phyloP scores from a whole-genome alignment of 2,797 vertebrate genomes.

The Masticophis lateralis region DNA sequence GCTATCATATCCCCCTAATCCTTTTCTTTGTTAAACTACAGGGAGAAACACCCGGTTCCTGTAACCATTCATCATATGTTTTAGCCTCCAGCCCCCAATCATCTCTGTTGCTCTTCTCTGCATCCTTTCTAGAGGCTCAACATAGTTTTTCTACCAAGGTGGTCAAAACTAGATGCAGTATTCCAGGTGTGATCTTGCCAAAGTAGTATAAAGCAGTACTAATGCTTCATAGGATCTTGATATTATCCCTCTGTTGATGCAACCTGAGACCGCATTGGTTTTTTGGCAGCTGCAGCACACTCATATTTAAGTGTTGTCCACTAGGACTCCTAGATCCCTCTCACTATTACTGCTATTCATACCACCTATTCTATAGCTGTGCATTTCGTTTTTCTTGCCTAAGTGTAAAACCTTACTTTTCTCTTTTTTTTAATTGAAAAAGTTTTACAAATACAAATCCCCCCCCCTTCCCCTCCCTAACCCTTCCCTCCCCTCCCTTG shows the following conservation, averaged over 20 bases:
- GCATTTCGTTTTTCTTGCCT: not conserved
- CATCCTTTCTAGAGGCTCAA: not conserved
- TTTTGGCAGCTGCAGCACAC: not conserved
- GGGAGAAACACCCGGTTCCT: not conserved
- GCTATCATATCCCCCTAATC: not conserved
- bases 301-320: not conserved
- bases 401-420: not conserved
- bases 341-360: not conserved
- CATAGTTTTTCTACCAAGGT: not conserved
- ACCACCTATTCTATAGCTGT: not conserved
- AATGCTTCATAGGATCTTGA: not conserved
- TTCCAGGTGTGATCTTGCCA: not conserved
- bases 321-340: not conserved
- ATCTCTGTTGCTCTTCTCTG: not conserved
- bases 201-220: not conserved
- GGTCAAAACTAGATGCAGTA: not conserved
- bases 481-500: too few species aligned
- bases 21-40: not conserved
- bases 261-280: not conserved
- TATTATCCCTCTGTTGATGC: not conserved
- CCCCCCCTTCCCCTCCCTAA: too few species aligned
- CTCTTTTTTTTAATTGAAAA: too few species aligned
- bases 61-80: not conserved
- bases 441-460: too few species aligned
- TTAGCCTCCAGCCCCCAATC: not conserved